Evolutionary conservation across 2,888 invertebrate genomes (phyloP), one percentile per base, ranked within the genome.

Genomic region (Lepas anatifera): DNA sequence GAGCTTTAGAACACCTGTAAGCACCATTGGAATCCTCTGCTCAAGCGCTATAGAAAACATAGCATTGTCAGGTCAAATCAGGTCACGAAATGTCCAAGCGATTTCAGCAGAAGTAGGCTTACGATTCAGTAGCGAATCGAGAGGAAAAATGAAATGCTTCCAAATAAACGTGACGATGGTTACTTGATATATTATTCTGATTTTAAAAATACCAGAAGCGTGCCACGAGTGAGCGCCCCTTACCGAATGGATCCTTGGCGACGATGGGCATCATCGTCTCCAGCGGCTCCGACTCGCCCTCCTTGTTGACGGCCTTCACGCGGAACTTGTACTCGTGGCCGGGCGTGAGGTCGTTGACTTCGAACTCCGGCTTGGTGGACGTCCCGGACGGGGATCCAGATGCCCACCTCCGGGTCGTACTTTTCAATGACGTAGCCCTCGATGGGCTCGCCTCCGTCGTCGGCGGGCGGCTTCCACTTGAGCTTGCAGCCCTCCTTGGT

Each of bases 401-500:
- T 84, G 1, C 94, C 94, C 48, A 90, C 90, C 77, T 93, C 93
- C 0, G 92, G 87, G 81, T 95, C 95, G 80, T 86, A 88, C 79
- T 93, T 94, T 82, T 96, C 96, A 22, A 97, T 90, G 69, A 94
- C 83, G 79, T 96, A 97, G 18, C 87, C 88, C 75, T 94, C 95
- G 78, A 97, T 89, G 0, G 95, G 95, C 77, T 92, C 89, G 18
- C 96, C 96, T 69, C 96, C 96, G 78, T 96, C 95, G 79, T 97
- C 95, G 79, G 93, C 94, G 1, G 96, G 96, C 79, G 93, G 87
- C 80, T 95, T 95, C 96, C 96, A 97, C 79, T 90, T 89, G 37
- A 94, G 84, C 73, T 89, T 92, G 82, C 94, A 94, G 22, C 93
- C 93, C 75, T 94, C 92, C 77, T 92, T 92, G 82, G 90, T 88